Percentiles rank a stretch among this genome's conserved stretches.
These are phyloP conservation scores for Gibbula magus DNA, from an alignment of 2,888 invertebrate genomes.

Conservation along the genomic window DNA sequence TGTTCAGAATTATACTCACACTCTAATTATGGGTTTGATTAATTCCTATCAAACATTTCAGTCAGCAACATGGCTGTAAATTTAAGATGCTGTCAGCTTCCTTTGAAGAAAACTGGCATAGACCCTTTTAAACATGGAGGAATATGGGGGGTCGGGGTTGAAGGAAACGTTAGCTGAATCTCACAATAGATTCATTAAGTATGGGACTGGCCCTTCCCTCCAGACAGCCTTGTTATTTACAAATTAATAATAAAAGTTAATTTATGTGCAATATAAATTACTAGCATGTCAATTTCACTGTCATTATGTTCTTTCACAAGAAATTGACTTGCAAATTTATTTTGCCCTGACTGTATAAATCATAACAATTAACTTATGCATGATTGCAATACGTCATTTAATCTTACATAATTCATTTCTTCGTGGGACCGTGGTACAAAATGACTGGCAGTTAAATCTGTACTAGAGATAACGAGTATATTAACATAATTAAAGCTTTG, in stretches of 20 bases:
- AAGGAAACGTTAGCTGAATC: neutral
- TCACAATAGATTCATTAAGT: slow-evolving; percentile 12
- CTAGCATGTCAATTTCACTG: neutral
- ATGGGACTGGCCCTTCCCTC: neutral
- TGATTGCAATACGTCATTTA: neutral
- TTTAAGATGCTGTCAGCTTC: neutral
- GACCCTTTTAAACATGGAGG: neutral
- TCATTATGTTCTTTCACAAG: neutral
- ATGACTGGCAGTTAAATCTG: neutral
- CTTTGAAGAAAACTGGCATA: neutral
- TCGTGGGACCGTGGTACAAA: too few relatives aligned
- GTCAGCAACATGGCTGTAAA: neutral
- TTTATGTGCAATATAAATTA: slow-evolving; percentile 20
- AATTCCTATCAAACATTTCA: slow-evolving; percentile 6
- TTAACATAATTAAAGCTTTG: slow-evolving; percentile 5
- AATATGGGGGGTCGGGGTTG: slow-evolving; percentile 2
- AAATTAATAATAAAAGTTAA: slow-evolving; percentile 24
- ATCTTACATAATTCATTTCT: slow-evolving; percentile 19
- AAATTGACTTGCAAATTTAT: neutral
- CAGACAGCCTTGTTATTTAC: slow-evolving; percentile 6
- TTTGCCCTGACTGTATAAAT: neutral
- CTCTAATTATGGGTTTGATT: slow-evolving; percentile 9
- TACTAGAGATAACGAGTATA: neutral
- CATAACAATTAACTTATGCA: slow-evolving; percentile 17
- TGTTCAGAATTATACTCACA: neutral